Base-by-base conservation (phyloP, 2,888 invertebrate species). In the Galerucella calmariensis region DNA sequence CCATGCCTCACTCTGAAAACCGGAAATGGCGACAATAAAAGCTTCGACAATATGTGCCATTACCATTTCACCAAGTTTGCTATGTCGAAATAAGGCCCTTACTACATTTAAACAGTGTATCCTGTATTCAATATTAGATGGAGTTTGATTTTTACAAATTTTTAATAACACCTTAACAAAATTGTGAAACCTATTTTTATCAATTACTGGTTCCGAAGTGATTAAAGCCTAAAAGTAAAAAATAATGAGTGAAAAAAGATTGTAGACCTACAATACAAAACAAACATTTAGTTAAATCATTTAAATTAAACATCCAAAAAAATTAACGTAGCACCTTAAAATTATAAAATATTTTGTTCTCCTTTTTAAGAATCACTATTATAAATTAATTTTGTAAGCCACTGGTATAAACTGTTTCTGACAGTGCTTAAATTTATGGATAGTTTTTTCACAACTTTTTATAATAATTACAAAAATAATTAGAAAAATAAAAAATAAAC, bases 101-200 rank as follows among this genome's bases (percentile, higher is more conserved):
- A 98, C 88, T 70, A 97, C 94, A 87, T 98, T 97, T 81, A 96
- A 87, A n/a, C 94, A 92, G 87, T 97, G 98, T 48, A 93, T 91
- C 75, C 92, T 90, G 0, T 90, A 89, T 73, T 91, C 90, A n/a
- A 85, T 84, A 65, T 83, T 80, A 58, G 78, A 79, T 46, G 82
- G 75, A n/a, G 82, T 76, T 0, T 81, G 77, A 77, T 87, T 80
- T 41, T 88, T 79, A 3, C 86, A 89, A 72, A 90, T 83, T 8
- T 80, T 77, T 63, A 94, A 84, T 27, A 94, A 86, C 8, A 86
- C 86, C 0, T 79, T 77, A 89, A 94, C 91, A 77, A 91, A 91
- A n/a, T 85, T 48, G 61, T 79, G 77, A 27, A 82, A 80, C 58
- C 76, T 72, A 3, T 69, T 56, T n/a, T 75, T 76, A 41, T 80